Evolutionary conservation across 2,888 invertebrate genomes (phyloP).

Genomic region (Cordilura impudica): DNA sequence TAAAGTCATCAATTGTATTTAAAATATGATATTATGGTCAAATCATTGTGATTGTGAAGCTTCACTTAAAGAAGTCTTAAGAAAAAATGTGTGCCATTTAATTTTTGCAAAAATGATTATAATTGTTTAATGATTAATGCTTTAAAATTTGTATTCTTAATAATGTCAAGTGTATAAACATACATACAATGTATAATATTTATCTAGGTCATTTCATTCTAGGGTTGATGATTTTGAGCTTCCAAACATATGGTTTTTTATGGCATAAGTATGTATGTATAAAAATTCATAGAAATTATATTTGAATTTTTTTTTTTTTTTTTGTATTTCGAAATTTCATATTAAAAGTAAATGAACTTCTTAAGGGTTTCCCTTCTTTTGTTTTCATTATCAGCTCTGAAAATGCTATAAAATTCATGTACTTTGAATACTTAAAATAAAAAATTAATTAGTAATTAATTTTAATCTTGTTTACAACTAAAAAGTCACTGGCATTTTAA

Average conservation of each 20-base stretch:
- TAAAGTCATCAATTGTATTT: slow-evolving; percentile 6
- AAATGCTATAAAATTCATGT: slow-evolving; percentile 34
- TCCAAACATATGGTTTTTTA: not conserved
- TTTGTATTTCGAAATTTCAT: no score
- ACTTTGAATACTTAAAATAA: no score
- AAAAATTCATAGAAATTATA: slow-evolving; percentile 13
- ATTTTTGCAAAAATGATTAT: not conserved
- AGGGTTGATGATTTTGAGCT: not conserved
- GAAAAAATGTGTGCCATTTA: not conserved
- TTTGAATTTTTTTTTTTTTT: not conserved
- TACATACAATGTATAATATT: no score
- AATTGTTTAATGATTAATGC: not conserved
- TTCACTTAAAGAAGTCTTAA: not conserved
- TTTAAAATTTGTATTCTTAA: not conserved
- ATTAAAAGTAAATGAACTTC: not conserved
- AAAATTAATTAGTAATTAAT: not conserved
- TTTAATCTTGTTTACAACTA: slow-evolving; percentile 35
- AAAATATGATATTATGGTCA: not conserved
- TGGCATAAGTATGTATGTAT: not conserved
- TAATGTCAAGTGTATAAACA: slow-evolving; percentile 26
- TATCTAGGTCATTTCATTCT: not conserved
- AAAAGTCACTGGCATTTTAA: slow-evolving; percentile 44
- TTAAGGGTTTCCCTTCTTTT: not conserved
- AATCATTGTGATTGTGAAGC: not conserved
- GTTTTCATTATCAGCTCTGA: not conserved